phyloP scores from a whole-genome alignment of 2,797 vertebrate genomes.

The Ataeniobius toweri region DNA sequence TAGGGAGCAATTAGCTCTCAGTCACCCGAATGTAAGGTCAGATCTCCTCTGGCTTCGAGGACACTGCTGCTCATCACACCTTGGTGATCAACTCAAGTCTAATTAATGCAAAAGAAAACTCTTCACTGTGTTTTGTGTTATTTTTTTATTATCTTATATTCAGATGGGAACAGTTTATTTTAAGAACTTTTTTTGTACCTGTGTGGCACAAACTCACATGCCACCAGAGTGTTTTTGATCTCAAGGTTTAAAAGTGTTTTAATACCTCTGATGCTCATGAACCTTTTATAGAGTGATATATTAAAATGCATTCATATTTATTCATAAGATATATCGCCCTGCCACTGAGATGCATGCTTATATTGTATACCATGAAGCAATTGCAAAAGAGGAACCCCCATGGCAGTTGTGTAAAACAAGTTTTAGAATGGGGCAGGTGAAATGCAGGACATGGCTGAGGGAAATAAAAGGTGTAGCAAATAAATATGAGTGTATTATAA shows the following conservation, averaged over 20 bases:
- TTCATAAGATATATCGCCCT: conserved; percentile 38
- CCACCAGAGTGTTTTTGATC: conserved; percentile 55
- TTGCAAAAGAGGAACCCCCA: conserved; percentile 20
- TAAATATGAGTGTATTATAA: neutral
- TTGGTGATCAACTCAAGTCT: conserved; percentile 31
- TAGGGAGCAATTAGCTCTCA: conserved; percentile 70
- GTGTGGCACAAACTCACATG: conserved; percentile 25
- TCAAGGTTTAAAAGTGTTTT: conserved; percentile 45
- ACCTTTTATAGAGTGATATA: conserved; percentile 49
- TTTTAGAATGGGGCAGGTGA: conserved; percentile 23
- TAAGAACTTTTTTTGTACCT: conserved; percentile 46
- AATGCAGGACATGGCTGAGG: conserved; percentile 27
- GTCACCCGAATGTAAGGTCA: conserved; percentile 53
- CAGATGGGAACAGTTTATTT: conserved; percentile 52
- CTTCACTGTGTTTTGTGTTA: conserved; percentile 8
- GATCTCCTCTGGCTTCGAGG: conserved; percentile 43
- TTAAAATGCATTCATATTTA: conserved; percentile 59
- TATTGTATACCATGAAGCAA: conserved; percentile 33
- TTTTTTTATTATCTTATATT: conserved; percentile 33
- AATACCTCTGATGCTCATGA: conserved; percentile 48
- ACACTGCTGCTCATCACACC: conserved; percentile 58
- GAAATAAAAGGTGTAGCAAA: conserved; percentile 1
- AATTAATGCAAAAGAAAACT: conserved; percentile 6
- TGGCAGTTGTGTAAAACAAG: conserved; percentile 31
- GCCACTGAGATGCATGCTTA: conserved; percentile 35